A percentile compares a stretch with the other conserved stretches of the same genome.
phyloP scores from a whole-genome alignment of 1,140 invertebrate genomes.

The Drosophila sulfurigaster region DNA sequence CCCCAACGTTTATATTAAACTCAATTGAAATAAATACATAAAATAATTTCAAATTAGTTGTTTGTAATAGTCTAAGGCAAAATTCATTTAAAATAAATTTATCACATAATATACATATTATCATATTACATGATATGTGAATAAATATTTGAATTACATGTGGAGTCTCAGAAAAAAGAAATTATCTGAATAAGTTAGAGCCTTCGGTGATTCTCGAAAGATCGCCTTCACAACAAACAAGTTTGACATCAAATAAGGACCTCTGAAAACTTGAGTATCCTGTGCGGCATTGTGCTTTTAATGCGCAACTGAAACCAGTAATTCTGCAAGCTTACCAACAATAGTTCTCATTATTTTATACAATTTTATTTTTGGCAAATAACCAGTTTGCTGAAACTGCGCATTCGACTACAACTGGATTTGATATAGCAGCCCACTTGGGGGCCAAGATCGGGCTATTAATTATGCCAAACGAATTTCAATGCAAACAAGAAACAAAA shows the following conservation, averaged over 20 bases:
- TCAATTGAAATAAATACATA: no score
- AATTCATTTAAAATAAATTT: no score
- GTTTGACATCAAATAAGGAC: background rate
- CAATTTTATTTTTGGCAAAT: background rate
- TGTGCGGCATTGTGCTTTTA: background rate
- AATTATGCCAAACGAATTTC: slow-evolving; percentile 30
- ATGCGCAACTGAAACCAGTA: slow-evolving; percentile 22
- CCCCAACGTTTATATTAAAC: no score
- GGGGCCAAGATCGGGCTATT: slow-evolving; percentile 6
- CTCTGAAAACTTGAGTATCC: slow-evolving; percentile 19
- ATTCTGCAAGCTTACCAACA: background rate
- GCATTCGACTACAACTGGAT: slow-evolving; percentile 6
- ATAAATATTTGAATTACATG: no score
- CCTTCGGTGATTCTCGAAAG: no score
- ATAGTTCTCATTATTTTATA: background rate
- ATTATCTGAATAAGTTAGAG: no score
- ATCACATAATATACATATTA: no score
- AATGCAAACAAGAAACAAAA: slow-evolving; percentile 21
- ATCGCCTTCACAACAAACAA: background rate
- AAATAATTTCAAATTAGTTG: no score
- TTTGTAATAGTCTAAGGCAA: no score
- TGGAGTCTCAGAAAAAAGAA: no score
- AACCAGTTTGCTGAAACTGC: slow-evolving; percentile 24
- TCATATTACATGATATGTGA: no score
- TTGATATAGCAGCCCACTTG: background rate